Evolutionary conservation across 2,797 vertebrate genomes (phyloP), one percentile per base, ranked within the genome.

Genomic region (Molossus molossus): DNA sequence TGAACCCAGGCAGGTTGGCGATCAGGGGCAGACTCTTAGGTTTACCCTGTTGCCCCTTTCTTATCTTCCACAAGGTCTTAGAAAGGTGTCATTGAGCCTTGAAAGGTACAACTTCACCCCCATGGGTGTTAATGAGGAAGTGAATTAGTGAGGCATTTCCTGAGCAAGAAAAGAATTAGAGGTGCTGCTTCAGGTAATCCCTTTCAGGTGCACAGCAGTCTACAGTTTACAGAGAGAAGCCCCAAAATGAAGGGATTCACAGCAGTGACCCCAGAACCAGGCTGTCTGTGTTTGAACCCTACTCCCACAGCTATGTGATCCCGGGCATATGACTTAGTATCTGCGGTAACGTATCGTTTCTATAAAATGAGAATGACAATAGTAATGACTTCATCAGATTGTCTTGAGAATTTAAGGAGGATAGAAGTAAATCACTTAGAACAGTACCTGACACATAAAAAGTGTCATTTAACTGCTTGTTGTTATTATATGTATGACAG

Each of bases 361-460:
- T 79, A 37, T 37, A 87, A 95, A 82, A 58, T 62, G 87, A 94
- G 62, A 55, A 64, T 37, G 76, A 90, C 62, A n/a, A 80, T 3
- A 96, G 76, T n/a, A 84, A 91, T 82, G 45, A 77, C 77, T 81
- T 81, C 67, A 81, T 5, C 37, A 79, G 60, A 29, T 76, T 84
- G 75, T 87, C 89, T 12, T 73, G 72, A 85, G 81, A 75, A 85
- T 55, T 87, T 89, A 70, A 84, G 33, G 48, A 67, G 48, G 70
- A 48, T 73, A 29, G 55, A 92, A 96, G 94, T n/a, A 92, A 87
- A 93, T 57, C 70, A 93, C 83, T 93, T 21, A 91, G 90, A 91
- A 83, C 14, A 9, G 57, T 72, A 21, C 45, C 75, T 84, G 53
- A 21, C 37, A 79, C 82, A 45, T 45, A 45, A 45, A 45, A 45